Evolutionary conservation across 2,113 vertebrate species (phyloP).

Genomic region (Mustelus asterias): DNA sequence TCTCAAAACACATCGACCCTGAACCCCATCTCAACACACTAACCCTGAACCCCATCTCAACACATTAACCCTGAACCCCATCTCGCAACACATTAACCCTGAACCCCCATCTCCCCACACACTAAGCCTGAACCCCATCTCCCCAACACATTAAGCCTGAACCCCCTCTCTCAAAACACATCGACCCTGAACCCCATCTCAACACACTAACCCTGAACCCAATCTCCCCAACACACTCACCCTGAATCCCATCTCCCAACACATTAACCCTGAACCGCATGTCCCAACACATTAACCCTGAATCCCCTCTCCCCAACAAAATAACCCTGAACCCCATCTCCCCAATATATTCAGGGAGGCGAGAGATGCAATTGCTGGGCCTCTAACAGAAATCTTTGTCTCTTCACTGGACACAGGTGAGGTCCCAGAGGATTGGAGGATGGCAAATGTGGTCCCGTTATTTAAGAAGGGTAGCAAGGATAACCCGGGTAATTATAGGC

Average conservation of each 20-base stretch:
- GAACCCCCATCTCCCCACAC: neutral
- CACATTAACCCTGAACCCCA: neutral
- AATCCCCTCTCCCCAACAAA: neutral
- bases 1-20: too few species aligned
- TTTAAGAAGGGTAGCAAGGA: too few species aligned
- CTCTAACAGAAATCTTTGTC: too few species aligned
- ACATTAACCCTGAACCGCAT: neutral
- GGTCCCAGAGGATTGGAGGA: too few species aligned
- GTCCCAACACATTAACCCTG: too few species aligned
- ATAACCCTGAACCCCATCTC: neutral
- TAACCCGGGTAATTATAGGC: too few species aligned
- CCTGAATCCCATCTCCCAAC: neutral
- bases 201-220: neutral
- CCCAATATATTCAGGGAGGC: neutral
- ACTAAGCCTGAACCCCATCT: neutral
- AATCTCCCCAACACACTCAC: neutral
- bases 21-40: neutral
- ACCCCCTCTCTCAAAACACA: neutral
- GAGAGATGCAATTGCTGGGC: too few species aligned
- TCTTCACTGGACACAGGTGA: too few species aligned
- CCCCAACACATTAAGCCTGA: neutral
- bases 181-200: too few species aligned
- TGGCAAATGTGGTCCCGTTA: too few species aligned
- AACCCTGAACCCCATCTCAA: constrained; percentile 34
- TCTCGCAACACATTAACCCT: neutral